Evolutionary conservation across 2,888 invertebrate species (phyloP), one percentile per base, ranked within the genome.

Genomic region (Mythimna vitellina): DNA sequence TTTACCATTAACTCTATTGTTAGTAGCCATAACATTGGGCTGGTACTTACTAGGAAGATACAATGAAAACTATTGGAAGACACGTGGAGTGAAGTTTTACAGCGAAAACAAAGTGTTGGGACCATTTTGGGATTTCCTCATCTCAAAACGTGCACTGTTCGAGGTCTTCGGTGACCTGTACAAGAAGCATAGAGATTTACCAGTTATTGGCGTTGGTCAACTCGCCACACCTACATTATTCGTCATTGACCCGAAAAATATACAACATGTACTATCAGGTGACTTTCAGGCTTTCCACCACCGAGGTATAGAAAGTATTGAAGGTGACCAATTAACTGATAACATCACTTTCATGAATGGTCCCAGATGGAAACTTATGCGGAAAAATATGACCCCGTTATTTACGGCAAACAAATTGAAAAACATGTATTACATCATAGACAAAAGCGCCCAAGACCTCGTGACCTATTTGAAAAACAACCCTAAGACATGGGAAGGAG

Each of bases 361-460:
- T 1, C 88, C 88, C 1, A 84, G 87, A 71, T 94, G 94, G 95
- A 92, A 92, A 73, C 73, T 90, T 12, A 89, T 93, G 65, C 76
- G 94, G 2, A 92, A 93, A 53, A 94, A 90, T 56, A 85, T 95
- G 84, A 90, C 92, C 0, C 93, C 94, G 0, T 84, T 92, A 1
- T 94, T 95, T 72, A 93, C 93, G 0, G 81, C 89, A 0, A 84
- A 85, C 0, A 94, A 94, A 75, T 82, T 94, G 14, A 92, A 92
- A 71, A 92, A 90, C 57, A 92, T 95, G 92, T 94, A 89, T 76
- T 89, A 89, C 53, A 90, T 93, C n/a, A 89, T 94, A 64, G 90
- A 91, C 20, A 90, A 87, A 72, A 86, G 90, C 32, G 91, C 91
- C 0, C 83, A 84, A 65, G 92, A 93, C 67, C 92, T 92, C 20